A percentile compares a stretch with the other conserved stretches of the same genome.
Conservation (phyloP, 2,113 vertebrate species). For the Rhipidura dahli region DNA sequence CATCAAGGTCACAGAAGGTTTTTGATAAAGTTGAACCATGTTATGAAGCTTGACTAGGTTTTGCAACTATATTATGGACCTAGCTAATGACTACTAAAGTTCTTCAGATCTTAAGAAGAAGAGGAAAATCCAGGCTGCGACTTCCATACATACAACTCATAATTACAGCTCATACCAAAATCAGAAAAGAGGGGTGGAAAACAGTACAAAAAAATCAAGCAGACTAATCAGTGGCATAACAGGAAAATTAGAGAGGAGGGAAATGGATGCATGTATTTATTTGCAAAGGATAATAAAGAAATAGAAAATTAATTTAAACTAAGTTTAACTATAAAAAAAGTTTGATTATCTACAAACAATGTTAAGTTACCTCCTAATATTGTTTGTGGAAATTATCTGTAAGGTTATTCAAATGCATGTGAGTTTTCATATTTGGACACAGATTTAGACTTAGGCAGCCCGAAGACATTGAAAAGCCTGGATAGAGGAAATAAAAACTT, state of each 20-base stretch:
- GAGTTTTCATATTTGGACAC: background rate
- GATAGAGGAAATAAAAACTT: background rate
- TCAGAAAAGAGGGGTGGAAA: background rate
- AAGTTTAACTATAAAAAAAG: background rate
- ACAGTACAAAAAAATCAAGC: background rate
- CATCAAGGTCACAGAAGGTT: background rate
- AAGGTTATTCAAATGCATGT: background rate
- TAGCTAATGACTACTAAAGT: background rate
- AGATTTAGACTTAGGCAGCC: background rate
- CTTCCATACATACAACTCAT: background rate
- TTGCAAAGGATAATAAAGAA: background rate
- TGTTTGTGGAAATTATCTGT: background rate
- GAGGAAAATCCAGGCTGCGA: background rate
- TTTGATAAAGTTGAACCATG: background rate
- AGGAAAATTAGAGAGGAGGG: background rate
- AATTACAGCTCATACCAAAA: background rate
- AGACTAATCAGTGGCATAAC: background rate
- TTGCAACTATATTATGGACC: background rate
- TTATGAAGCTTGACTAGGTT: background rate
- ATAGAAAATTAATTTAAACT: background rate
- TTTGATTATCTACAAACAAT: background rate
- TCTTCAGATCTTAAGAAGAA: background rate
- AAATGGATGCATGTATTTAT: background rate
- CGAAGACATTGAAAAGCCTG: background rate
- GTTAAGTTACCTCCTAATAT: background rate